Evolutionary conservation across 2,888 invertebrate genomes (phyloP).

Genomic region (Laspeyria flexula): DNA sequence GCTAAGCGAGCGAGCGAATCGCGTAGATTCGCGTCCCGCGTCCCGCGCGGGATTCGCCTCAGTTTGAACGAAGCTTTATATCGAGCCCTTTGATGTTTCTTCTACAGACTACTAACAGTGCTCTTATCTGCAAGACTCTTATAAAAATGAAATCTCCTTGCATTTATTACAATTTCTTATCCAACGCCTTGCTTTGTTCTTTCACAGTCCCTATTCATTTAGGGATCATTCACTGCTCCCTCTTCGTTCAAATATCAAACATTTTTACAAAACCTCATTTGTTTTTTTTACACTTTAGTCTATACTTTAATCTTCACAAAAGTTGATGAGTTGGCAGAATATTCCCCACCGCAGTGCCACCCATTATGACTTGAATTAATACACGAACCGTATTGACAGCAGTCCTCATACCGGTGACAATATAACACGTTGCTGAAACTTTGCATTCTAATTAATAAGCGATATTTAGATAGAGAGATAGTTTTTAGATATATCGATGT

Average conservation of each 20-base stretch:
- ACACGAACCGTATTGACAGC: neutral
- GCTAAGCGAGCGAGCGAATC: too few relatives aligned
- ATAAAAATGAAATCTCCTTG: slow-evolving; percentile 57
- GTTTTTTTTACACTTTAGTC: slow-evolving; percentile 26
- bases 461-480: slow-evolving; percentile 15
- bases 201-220: slow-evolving; percentile 49
- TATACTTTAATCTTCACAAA: slow-evolving; percentile 14
- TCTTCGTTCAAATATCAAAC: slow-evolving; percentile 37
- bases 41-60: too few relatives aligned
- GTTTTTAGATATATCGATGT: slow-evolving; percentile 34
- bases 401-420: slow-evolving; percentile 7
- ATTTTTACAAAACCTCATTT: slow-evolving; percentile 41
- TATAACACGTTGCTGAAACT: slow-evolving; percentile 18
- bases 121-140: slow-evolving; percentile 54
- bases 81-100: slow-evolving; percentile 17
- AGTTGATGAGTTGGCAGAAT: slow-evolving; percentile 16
- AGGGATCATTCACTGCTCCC: slow-evolving; percentile 45
- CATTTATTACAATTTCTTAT: slow-evolving; percentile 61
- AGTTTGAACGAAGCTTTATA: too few relatives aligned
- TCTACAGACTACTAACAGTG: slow-evolving; percentile 7
- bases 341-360: slow-evolving; percentile 3
- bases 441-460: slow-evolving; percentile 26
- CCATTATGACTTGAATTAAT: slow-evolving; percentile 8
- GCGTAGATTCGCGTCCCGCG: too few relatives aligned
- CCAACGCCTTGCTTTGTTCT: slow-evolving; percentile 52